A percentile compares a stretch with the other conserved stretches of the same genome.
phyloP scores from a whole-genome alignment of 2,113 vertebrate species.

The Hydrochoerus hydrochaeris region DNA sequence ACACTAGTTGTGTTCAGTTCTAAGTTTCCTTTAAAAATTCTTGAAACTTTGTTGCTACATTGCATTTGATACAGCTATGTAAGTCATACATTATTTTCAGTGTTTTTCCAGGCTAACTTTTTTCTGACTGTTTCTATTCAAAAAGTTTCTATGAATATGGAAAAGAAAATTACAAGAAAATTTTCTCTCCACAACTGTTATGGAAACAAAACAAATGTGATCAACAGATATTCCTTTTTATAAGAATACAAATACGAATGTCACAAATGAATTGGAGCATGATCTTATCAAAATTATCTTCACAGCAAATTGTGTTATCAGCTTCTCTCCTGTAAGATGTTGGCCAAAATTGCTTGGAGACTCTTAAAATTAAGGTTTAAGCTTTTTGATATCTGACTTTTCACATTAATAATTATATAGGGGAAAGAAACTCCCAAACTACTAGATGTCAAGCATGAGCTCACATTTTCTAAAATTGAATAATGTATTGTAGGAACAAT shows the following conservation, averaged over 20 bases:
- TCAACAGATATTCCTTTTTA: neutral
- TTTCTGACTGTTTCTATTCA: neutral
- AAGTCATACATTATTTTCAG: neutral
- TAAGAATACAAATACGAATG: neutral
- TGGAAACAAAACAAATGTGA: neutral
- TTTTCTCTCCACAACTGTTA: neutral
- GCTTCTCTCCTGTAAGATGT: neutral
- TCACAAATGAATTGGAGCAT: neutral
- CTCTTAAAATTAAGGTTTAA: conserved; percentile 24
- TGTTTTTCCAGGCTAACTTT: neutral
- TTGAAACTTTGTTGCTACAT: neutral
- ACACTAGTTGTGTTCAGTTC: neutral
- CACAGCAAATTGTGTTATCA: neutral
- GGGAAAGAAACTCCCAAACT: too few relatives aligned
- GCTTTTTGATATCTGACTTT: neutral
- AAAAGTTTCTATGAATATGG: neutral
- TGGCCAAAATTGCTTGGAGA: conserved; percentile 1
- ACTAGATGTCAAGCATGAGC: too few relatives aligned
- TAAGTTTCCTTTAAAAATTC: neutral
- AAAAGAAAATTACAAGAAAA: neutral
- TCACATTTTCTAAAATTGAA: too few relatives aligned
- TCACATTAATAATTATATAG: neutral
- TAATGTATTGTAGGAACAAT: too few relatives aligned
- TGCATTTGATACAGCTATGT: neutral
- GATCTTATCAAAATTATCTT: neutral